Conservation (phyloP, 2,797 vertebrate species). For the Schizopygopsis malacanthus region DNA sequence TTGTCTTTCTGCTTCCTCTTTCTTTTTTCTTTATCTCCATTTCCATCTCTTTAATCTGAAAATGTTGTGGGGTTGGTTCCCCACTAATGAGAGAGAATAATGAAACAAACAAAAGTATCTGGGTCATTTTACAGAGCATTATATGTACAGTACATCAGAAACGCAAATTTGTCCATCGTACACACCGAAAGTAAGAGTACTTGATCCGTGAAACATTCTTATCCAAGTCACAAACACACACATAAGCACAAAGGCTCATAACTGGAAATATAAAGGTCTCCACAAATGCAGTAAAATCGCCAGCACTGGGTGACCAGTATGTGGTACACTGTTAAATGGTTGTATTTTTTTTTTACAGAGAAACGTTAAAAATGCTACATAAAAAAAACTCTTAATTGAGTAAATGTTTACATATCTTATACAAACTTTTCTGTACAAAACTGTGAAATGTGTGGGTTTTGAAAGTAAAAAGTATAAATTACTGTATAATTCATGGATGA, state of each 20-base stretch:
- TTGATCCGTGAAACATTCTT: slow-evolving; percentile 15
- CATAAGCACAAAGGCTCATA: not conserved
- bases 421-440: not conserved
- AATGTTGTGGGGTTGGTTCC: not conserved
- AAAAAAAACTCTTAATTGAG: not conserved
- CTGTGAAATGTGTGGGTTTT: not conserved
- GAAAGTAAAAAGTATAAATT: not conserved
- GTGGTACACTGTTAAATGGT: not conserved
- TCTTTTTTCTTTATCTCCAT: not conserved
- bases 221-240: not conserved
- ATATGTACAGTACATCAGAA: slow-evolving; percentile 1
- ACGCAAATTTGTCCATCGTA: not conserved
- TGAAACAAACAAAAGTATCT: not conserved
- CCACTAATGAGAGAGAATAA: slow-evolving; percentile 19
- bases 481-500: not conserved
- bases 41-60: slow-evolving; percentile 11
- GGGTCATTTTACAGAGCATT: not conserved
- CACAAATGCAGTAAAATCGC: not conserved
- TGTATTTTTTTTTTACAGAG: not conserved
- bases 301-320: not conserved
- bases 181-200: not conserved
- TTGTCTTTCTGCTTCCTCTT: not conserved
- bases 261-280: slow-evolving; percentile 15
- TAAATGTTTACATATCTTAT: not conserved
- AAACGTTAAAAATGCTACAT: not conserved